Evolutionary conservation across 2,113 vertebrate species (phyloP), one percentile per base, ranked within the genome.

Genomic region (Halcyon malimbica): DNA sequence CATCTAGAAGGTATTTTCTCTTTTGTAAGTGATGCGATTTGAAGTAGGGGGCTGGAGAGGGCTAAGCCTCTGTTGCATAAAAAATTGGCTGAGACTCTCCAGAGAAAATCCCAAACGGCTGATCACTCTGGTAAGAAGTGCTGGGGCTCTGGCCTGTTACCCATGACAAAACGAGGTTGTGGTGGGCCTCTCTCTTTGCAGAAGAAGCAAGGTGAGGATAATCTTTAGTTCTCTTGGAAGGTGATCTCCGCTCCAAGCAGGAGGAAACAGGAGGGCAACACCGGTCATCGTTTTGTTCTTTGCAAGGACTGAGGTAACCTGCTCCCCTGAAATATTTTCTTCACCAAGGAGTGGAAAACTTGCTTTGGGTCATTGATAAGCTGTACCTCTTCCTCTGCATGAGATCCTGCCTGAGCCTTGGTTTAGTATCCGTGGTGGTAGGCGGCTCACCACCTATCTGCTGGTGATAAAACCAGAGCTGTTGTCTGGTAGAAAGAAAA

Each of bases 81-180:
- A 93, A 89, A 71, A 53, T 92, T 93, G 95, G 90, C 95, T 37
- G 39, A 48, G 56, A 28, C 33, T 71, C 56, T 57, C 56, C 42
- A 44, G n/a, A 84, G 73, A 78, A 96, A 96, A 96, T 93, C 88
- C 76, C 18, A 74, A 95, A 83, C 64, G 76, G 80, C 76, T 87
- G 92, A 90, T 78, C 9, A 1, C n/a, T 10, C 31, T 53, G 26
- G 35, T 87, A 33, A 42, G 91, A 60, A 62, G 63, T 29, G 16
- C 80, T 59, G 68, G 48, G 44, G 37, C 70, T 85, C 57, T 48
- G 31, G 41, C 29, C 57, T 62, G 19, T 23, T 37, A n/a, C 9
- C 5, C 5, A 48, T 0, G 1, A 11, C 28, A 3, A 5, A 56
- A 68, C 4, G 53, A 53, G 37, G 28, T 59, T 74, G 16, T 9